Evolutionary conservation across 2,113 vertebrate genomes (phyloP).

Genomic region (Mirza zaza): DNA sequence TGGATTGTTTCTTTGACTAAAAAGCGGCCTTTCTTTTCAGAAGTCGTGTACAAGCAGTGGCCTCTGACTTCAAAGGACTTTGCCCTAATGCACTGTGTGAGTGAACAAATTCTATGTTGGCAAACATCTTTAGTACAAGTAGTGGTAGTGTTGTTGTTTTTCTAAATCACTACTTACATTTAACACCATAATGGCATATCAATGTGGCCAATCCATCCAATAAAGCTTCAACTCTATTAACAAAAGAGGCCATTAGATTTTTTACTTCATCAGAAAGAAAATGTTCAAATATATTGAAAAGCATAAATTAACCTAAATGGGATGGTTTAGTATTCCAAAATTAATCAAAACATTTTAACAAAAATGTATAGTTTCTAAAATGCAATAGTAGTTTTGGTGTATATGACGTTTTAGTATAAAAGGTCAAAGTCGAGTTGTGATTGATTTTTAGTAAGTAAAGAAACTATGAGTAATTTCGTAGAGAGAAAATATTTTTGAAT

Average conservation of each 20-base stretch:
- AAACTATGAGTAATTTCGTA: constrained; percentile 24
- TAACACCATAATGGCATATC: constrained; percentile 58
- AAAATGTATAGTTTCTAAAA: constrained; percentile 10
- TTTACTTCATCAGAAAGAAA: neutral
- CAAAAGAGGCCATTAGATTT: neutral
- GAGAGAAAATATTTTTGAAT: neutral
- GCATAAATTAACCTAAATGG: neutral
- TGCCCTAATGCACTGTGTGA: constrained; percentile 86
- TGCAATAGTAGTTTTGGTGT: neutral
- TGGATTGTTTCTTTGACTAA: constrained; percentile 95
- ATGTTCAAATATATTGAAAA: constrained; percentile 17
- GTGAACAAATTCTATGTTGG: constrained; percentile 84
- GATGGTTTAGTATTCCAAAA: neutral
- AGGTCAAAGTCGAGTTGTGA: neutral
- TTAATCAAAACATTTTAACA: constrained; percentile 1
- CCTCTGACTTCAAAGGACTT: constrained; percentile 90
- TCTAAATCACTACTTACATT: constrained; percentile 75
- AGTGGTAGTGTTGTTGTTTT: neutral
- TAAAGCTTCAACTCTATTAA: constrained; percentile 24
- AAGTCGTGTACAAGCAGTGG: constrained; percentile 92
- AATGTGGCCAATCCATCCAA: constrained; percentile 5
- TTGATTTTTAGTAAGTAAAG: neutral
- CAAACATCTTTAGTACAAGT: constrained; percentile 80
- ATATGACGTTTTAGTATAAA: neutral
- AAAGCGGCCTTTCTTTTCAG: constrained; percentile 86